Percentiles rank a stretch among this genome's conserved stretches.
These are phyloP conservation scores for Blastobasis adustella DNA, from an alignment of 2,888 invertebrate genomes.

Conservation along the genomic window DNA sequence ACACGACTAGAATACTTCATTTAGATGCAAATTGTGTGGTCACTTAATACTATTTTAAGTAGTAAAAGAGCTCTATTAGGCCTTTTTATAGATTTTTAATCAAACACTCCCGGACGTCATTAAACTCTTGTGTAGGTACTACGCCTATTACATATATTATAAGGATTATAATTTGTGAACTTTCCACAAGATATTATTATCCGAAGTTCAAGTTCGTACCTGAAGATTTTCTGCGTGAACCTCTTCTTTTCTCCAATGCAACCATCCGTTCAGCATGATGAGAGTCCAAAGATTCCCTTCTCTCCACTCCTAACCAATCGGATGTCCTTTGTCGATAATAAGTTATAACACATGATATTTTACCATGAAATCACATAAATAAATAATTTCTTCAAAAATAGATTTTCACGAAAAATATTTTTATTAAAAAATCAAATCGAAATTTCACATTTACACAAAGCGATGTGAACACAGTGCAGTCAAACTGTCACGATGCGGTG, in stretches of 20 bases:
- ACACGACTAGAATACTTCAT: no score
- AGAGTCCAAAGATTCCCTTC: slow-evolving; percentile 37
- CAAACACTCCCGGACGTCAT: no score
- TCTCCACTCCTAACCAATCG: slow-evolving; percentile 43
- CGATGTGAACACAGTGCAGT: slow-evolving; percentile 48
- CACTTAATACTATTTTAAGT: no score
- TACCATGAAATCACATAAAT: slow-evolving; percentile 59
- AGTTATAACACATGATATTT: slow-evolving; percentile 67
- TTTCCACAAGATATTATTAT: no score
- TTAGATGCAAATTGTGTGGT: no score
- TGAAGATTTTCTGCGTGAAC: slow-evolving; percentile 50
- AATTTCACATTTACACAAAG: slow-evolving; percentile 56
- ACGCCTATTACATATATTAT: no score
- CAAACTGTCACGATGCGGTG: slow-evolving; percentile 27
- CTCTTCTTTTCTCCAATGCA: slow-evolving; percentile 51
- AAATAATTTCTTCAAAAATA: slow-evolving; percentile 72
- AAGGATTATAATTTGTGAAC: no score
- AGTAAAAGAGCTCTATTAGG: no score
- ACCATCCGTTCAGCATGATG: slow-evolving; percentile 73
- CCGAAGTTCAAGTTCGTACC: slow-evolving; percentile 30
- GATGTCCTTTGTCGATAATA: slow-evolving; percentile 35
- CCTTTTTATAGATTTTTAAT: no score
- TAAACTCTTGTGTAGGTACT: no score
- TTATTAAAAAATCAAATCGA: slow-evolving; percentile 55
- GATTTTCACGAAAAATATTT: slow-evolving; percentile 60